phyloP scores from a whole-genome alignment of 2,113 vertebrate genomes.

The Mungos mungo region DNA sequence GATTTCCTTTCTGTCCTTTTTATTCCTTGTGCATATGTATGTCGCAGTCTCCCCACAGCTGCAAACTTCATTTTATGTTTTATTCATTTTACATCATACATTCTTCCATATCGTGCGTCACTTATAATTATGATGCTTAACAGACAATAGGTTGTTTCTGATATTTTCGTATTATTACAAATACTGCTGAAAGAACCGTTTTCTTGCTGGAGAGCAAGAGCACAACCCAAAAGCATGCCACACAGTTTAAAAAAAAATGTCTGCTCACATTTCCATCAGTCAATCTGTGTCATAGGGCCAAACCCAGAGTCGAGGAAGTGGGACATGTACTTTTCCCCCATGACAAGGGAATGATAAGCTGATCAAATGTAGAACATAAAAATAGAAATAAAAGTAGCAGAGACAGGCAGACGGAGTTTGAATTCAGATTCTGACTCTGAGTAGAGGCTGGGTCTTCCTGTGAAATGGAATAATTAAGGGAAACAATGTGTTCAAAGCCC shows the following conservation, averaged over 20 bases:
- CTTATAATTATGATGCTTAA: conserved; percentile 5
- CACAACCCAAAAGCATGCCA: not conserved
- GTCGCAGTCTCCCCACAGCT: not conserved
- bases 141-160: not conserved
- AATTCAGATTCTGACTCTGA: not conserved
- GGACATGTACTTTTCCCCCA: not conserved
- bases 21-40: not conserved
- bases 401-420: not conserved
- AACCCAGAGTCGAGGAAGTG: not conserved
- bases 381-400: not conserved
- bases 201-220: not conserved
- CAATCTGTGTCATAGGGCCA: not conserved
- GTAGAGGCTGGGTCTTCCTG: not conserved
- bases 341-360: not conserved
- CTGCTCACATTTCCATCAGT: not conserved
- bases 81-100: not conserved
- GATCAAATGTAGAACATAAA: not conserved
- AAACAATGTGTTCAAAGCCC: not conserved
- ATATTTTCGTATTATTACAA: conserved; percentile 4
- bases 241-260: not conserved
- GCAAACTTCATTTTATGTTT: not conserved
- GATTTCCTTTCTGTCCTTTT: not conserved
- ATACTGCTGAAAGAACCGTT: not conserved
- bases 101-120: not conserved
- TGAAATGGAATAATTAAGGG: not conserved